Base-by-base conservation (phyloP, 2,797 vertebrate genomes). In the Leptoclinus maculatus region DNA sequence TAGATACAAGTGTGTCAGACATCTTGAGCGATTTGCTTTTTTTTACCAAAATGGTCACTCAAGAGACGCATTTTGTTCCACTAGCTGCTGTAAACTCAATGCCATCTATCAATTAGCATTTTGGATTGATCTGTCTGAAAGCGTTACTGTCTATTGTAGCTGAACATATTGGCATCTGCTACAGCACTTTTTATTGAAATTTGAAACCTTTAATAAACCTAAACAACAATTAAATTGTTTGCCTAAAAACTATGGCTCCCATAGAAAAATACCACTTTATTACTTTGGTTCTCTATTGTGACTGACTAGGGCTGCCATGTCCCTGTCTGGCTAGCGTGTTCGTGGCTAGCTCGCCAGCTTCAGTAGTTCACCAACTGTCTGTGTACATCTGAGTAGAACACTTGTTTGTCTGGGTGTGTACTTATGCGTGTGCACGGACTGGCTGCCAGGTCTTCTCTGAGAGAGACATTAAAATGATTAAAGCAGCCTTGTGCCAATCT, bases 391-490 rank as follows among this genome's bases (percentile, higher is more conserved):
- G 38, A 14, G 21, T 10, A 38, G 36, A 36, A 14, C 41, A 17
- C 60, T 36, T 58, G 39, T 47, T 43, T 73, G 27, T 23, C 10
- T 27, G 27, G 65, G 38, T 60, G 29, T 63, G 27, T 51, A 14
- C 4, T 29, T 27, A 12, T 66, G 45, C 12, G 36, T 57, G 14
- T 66, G 63, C 59, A 47, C 43, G 25, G 11, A 58, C 9, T 6
- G 25, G 32, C 49, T 19, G 59, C 41, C 8, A 13, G 59, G 49
- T 47, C 21, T 84, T 81, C 62, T 72, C 71, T 56, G 74, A 90
- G 75, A 83, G 74, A 87, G 56, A 70, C 66, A 64, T 74, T 89
- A 91, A 78, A 89, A 82, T 90, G 78, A 93, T 91, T 90, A 86
- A 88, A 91, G 80, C 76, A 65, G 65, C 68, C 66, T 41, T 65